Percentiles rank a stretch among this genome's conserved stretches.
phyloP scores from a whole-genome alignment of 1,140 invertebrate genomes.

The Diprion similis region DNA sequence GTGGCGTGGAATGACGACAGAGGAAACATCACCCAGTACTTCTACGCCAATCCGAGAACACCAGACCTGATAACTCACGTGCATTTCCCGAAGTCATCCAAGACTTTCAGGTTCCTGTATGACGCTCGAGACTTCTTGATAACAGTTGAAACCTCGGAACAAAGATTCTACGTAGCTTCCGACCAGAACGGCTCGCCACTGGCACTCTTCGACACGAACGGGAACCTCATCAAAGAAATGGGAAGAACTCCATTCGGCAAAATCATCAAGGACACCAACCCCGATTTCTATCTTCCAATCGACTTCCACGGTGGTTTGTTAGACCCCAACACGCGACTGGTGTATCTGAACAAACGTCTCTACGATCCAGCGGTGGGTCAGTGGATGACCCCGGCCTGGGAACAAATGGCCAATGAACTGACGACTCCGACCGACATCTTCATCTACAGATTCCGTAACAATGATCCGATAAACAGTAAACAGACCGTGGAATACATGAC shows the following conservation, averaged over 20 bases:
- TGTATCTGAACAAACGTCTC: slow-evolving; percentile 83
- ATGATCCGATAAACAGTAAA: slow-evolving; percentile 88
- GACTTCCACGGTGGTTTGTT: slow-evolving; percentile 93
- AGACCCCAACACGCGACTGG: slow-evolving; percentile 82
- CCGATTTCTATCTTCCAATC: slow-evolving; percentile 88
- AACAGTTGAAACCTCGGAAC: slow-evolving; percentile 81
- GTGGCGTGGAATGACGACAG: slow-evolving; percentile 87
- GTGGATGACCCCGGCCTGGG: slow-evolving; percentile 94
- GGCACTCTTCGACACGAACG: slow-evolving; percentile 88
- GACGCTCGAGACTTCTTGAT: slow-evolving; percentile 85
- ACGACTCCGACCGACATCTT: slow-evolving; percentile 88
- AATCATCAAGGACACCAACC: slow-evolving; percentile 88
- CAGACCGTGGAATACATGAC: slow-evolving; percentile 82
- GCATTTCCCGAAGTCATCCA: slow-evolving; percentile 86
- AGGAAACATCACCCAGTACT: slow-evolving; percentile 92
- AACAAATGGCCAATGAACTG: slow-evolving; percentile 79
- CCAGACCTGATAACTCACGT: slow-evolving; percentile 85
- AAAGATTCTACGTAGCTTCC: slow-evolving; percentile 88
- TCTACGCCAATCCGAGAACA: slow-evolving; percentile 88
- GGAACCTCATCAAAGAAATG: slow-evolving; percentile 90
- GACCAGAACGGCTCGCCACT: slow-evolving; percentile 93
- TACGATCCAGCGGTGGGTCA: slow-evolving; percentile 94
- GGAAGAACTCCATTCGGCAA: slow-evolving; percentile 90
- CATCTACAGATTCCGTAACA: slow-evolving; percentile 90
- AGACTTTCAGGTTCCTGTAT: slow-evolving; percentile 86